These are phyloP conservation scores for Panagrolaimus sp. DNA, from an alignment of 1,140 invertebrate species.

Conservation along the genomic window DNA sequence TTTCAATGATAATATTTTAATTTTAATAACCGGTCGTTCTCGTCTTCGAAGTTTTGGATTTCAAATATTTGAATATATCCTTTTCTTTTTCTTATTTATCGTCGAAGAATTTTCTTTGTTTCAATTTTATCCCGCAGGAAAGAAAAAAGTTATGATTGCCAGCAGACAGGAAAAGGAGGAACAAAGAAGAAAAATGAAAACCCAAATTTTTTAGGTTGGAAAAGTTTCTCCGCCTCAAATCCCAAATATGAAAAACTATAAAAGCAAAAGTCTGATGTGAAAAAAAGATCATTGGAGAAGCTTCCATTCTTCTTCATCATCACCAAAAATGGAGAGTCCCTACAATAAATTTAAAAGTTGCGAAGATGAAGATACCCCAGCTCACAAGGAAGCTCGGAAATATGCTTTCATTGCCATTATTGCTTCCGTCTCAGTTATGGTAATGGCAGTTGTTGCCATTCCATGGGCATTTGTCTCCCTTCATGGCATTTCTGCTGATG, in stretches of 20 bases:
- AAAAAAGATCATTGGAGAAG: neutral
- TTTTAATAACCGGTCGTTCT: neutral
- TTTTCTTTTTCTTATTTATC: neutral
- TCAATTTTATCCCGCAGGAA: too few relatives aligned
- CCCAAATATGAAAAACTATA: too few relatives aligned
- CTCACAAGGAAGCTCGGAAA: neutral
- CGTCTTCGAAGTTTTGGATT: neutral
- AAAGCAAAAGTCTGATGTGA: neutral
- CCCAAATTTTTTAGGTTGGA: too few relatives aligned
- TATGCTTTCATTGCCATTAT: constrained; percentile 7
- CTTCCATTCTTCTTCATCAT: neutral
- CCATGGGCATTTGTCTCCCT: neutral
- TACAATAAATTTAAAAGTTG: constrained; percentile 8
- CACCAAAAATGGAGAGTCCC: neutral
- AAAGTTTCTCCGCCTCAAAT: too few relatives aligned
- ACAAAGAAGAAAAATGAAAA: too few relatives aligned
- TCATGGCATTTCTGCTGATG: neutral
- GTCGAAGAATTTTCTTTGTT: neutral
- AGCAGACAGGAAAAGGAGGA: too few relatives aligned
- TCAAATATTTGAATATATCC: neutral
- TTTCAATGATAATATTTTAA: neutral
- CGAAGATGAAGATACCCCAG: neutral
- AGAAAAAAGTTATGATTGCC: too few relatives aligned
- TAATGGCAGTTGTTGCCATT: neutral
- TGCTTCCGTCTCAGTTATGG: neutral